phyloP scores from a whole-genome alignment of 2,888 invertebrate genomes.

The Cactoblastis cactorum region DNA sequence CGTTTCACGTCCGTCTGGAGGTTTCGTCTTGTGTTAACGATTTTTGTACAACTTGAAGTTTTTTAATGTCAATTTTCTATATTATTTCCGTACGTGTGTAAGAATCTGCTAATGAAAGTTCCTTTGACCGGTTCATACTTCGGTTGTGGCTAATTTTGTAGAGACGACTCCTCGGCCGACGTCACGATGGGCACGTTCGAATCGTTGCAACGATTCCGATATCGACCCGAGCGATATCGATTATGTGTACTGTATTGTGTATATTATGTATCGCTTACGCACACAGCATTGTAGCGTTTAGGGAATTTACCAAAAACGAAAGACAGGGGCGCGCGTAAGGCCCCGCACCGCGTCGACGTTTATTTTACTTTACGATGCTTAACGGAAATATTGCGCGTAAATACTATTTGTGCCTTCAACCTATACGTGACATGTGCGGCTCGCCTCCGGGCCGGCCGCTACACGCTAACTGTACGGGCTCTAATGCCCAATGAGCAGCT shows the following conservation, averaged over 20 bases:
- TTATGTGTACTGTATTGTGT: constrained; percentile 27
- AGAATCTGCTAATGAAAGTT: constrained; percentile 31
- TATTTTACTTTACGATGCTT: constrained; percentile 14
- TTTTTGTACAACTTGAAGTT: constrained; percentile 29
- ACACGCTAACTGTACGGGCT: not conserved
- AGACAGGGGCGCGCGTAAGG: constrained; percentile 10
- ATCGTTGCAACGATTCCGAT: constrained; percentile 27
- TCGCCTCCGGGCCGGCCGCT: not conserved
- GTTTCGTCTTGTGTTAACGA: constrained; percentile 21
- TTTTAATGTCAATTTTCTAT: constrained; percentile 23
- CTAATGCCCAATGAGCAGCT: constrained; percentile 17
- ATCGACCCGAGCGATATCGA: constrained; percentile 16
- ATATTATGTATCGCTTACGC: constrained; percentile 36
- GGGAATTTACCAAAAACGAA: constrained; percentile 19
- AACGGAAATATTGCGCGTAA: constrained; percentile 16
- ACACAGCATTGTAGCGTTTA: constrained; percentile 41
- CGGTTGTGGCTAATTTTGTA: constrained; percentile 34
- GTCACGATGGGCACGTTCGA: constrained; percentile 19
- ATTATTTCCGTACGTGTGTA: constrained; percentile 32
- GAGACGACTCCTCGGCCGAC: constrained; percentile 21
- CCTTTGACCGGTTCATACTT: constrained; percentile 29
- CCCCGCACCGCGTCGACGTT: constrained; percentile 2
- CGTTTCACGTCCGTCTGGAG: constrained; percentile 24
- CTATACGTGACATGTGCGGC: constrained; percentile 8
- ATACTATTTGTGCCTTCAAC: constrained; percentile 22